phyloP scores from a whole-genome alignment of 2,888 invertebrate genomes.

The Hydriomena furcata region DNA sequence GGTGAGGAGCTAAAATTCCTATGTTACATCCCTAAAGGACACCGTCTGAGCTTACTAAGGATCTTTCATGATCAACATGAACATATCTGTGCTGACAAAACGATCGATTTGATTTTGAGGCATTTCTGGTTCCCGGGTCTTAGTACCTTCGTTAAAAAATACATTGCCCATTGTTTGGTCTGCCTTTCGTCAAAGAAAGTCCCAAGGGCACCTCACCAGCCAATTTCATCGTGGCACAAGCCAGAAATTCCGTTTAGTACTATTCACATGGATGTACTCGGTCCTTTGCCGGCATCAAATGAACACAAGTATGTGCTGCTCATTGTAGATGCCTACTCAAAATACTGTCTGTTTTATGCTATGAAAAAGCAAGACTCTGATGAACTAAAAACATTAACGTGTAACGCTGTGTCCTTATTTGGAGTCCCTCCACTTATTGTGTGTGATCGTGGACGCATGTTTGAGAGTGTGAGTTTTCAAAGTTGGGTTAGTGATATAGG shows the following conservation, averaged over 20 bases:
- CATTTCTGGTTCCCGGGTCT: slow-evolving; percentile 1
- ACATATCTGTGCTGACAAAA: neutral
- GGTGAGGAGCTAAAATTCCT: neutral
- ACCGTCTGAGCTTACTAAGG: neutral
- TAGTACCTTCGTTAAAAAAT: neutral
- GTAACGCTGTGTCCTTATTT: neutral
- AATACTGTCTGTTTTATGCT: neutral
- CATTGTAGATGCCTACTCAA: neutral
- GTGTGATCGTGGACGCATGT: neutral
- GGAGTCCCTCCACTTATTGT: neutral
- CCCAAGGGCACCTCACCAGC: neutral
- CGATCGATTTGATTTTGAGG: neutral
- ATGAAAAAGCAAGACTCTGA: neutral
- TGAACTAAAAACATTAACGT: neutral
- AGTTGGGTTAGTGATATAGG: neutral
- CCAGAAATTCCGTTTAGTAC: neutral
- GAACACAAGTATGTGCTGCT: neutral
- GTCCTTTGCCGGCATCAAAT: neutral
- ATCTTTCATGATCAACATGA: neutral
- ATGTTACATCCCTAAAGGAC: neutral
- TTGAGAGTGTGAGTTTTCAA: neutral
- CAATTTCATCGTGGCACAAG: neutral
- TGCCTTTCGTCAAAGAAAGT: neutral
- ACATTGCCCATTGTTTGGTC: neutral
- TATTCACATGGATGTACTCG: neutral